phyloP scores from a whole-genome alignment of 2,888 invertebrate genomes.

The Ennomos fuscantarius region DNA sequence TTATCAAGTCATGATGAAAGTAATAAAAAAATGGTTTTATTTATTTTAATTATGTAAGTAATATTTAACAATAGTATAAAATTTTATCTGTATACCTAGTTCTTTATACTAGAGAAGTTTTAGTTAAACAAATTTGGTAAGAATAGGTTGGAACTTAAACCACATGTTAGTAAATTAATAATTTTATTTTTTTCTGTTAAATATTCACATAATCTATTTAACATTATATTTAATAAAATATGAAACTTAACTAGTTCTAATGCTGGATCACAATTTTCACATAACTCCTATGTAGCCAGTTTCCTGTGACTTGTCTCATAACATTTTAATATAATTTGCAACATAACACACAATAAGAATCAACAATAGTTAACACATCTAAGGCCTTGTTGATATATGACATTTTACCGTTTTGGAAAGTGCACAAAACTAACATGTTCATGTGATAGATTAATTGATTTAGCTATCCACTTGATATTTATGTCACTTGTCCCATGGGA shows the following conservation, averaged over 20 bases:
- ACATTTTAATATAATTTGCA: conserved; percentile 62
- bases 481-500: too few species aligned
- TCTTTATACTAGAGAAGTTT: too few species aligned
- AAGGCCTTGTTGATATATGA: conserved; percentile 66
- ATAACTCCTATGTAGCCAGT: conserved; percentile 56
- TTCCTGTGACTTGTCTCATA: conserved; percentile 37
- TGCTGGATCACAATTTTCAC: conserved; percentile 78
- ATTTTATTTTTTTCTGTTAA: conserved; percentile 80
- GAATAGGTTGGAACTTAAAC: conserved; percentile 46
- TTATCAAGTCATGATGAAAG: too few species aligned
- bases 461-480: too few species aligned
- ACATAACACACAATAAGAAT: conserved; percentile 55
- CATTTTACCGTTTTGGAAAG: conserved; percentile 1
- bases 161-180: conserved; percentile 79
- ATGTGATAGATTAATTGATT: too few species aligned
- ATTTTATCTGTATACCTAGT: too few species aligned
- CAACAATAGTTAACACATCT: conserved; percentile 71
- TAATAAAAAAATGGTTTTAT: too few species aligned
- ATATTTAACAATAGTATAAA: too few species aligned
- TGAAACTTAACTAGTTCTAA: conserved; percentile 78
- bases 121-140: too few species aligned
- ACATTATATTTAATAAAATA: conserved; percentile 77
- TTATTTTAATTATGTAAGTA: too few species aligned
- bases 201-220: conserved; percentile 80
- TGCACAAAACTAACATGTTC: background rate